A percentile compares a stretch with the other conserved stretches of the same genome.
Conservation (phyloP, 2,888 invertebrate genomes). For the Lydus trimaculatus region DNA sequence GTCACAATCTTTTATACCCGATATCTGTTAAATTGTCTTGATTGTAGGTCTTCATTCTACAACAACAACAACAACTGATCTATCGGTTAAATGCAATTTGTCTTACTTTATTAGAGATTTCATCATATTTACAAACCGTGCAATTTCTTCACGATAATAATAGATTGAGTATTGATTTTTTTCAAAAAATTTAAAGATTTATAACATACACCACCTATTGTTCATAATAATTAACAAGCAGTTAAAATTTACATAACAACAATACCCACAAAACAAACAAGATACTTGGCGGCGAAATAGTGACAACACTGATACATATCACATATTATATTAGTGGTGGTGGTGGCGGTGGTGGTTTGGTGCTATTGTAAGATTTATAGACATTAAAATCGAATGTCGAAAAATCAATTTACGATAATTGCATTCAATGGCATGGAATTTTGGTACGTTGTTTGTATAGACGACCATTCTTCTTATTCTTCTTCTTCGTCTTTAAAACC, state of each 20-base stretch:
- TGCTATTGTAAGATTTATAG: not conserved
- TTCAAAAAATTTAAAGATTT: not conserved
- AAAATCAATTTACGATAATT: constrained; percentile 58
- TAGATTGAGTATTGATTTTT: not conserved
- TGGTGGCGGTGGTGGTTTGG: too few relatives aligned
- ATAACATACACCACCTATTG: not conserved
- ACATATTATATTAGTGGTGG: too few relatives aligned
- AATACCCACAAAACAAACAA: not conserved
- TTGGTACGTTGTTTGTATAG: constrained; percentile 18
- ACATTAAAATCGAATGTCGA: constrained; percentile 47
- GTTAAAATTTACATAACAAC: not conserved
- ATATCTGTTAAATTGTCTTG: constrained; percentile 30
- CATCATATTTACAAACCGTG: not conserved
- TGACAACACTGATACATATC: constrained; percentile 1
- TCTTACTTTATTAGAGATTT: not conserved
- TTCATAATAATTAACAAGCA: not conserved
- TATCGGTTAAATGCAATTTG: not conserved
- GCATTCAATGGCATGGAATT: constrained; percentile 46
- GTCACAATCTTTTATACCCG: constrained; percentile 25
- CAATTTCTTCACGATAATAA: too few relatives aligned
- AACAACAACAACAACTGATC: not conserved
- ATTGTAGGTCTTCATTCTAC: not conserved
- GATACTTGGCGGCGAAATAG: not conserved
- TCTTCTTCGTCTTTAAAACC: not conserved
- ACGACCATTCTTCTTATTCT: not conserved